These are phyloP conservation scores for Tenodera sinensis DNA, from an alignment of 2,888 invertebrate genomes.

Conservation along the genomic window DNA sequence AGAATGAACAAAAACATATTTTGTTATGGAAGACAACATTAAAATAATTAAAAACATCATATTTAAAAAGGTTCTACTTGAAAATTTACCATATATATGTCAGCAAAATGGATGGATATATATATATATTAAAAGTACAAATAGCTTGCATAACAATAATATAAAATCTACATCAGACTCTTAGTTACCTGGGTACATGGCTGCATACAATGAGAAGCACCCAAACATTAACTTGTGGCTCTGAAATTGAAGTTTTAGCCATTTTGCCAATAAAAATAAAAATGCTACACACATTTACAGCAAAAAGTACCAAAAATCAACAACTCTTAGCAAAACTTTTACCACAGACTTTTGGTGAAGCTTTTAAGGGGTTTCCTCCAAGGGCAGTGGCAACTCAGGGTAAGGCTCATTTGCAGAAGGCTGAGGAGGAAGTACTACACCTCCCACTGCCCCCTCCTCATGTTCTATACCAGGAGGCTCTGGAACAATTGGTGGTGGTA, in stretches of 20 bases:
- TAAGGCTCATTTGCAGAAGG: conserved; percentile 31
- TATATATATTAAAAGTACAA: not conserved
- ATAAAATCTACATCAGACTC: not conserved
- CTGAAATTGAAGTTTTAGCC: not conserved
- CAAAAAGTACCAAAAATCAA: not conserved
- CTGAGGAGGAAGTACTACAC: conserved; percentile 26
- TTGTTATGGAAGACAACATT: not conserved
- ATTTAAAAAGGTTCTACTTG: not conserved
- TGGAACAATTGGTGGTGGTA: conserved; percentile 28
- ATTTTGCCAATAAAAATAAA: not conserved
- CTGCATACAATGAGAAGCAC: not conserved
- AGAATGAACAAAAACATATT: not conserved
- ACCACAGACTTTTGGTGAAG: not conserved
- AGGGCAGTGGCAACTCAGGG: conserved; percentile 29
- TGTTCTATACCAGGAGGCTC: conserved; percentile 21
- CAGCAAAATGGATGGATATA: not conserved
- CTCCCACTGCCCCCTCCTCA: conserved; percentile 33
- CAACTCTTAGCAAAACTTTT: not conserved
- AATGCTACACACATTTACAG: not conserved
- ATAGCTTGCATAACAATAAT: not conserved
- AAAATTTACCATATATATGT: not conserved
- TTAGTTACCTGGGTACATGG: not conserved
- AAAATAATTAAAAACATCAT: not conserved
- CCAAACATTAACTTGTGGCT: not conserved
- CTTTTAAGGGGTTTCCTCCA: conserved; percentile 28